These are phyloP conservation scores for Pteronotus mesoamericanus DNA, from an alignment of 2,797 vertebrate species.

Conservation along the genomic window DNA sequence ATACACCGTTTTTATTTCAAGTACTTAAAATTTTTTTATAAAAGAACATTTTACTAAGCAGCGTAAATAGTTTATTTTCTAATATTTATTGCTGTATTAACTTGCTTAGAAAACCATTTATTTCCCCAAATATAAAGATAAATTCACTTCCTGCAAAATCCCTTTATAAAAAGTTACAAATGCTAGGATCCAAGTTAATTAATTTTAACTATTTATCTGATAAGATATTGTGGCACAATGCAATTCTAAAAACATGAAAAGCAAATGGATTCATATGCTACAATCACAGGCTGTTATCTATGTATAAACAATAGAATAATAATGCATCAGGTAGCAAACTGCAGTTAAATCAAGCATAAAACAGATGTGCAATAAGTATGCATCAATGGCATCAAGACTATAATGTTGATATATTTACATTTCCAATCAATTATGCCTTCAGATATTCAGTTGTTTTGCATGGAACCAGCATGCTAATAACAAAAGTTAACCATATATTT, in stretches of 20 bases:
- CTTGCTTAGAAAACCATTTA: neutral
- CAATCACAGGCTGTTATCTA: neutral
- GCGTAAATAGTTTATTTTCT: neutral
- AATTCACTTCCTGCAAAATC: neutral
- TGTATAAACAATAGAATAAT: slow-evolving; percentile 34
- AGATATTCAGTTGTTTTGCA: slow-evolving; percentile 31
- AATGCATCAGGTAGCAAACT: neutral
- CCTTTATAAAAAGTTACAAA: neutral
- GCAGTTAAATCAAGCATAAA: slow-evolving; percentile 54
- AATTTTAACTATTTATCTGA: slow-evolving; percentile 36
- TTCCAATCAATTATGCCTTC: slow-evolving; percentile 58
- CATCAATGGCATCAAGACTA: slow-evolving; percentile 46
- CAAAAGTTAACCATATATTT: neutral
- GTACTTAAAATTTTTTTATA: neutral
- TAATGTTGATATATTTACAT: slow-evolving; percentile 60
- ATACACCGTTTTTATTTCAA: neutral
- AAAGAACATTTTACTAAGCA: neutral
- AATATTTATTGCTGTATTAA: neutral
- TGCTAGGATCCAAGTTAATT: neutral
- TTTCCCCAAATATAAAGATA: neutral
- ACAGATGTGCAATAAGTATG: slow-evolving; percentile 49
- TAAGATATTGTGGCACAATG: neutral
- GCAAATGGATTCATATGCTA: neutral
- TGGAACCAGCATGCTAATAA: neutral
- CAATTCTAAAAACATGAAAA: slow-evolving; percentile 34